Conservation (phyloP, 2,113 vertebrate genomes). For the Turnix velox region DNA sequence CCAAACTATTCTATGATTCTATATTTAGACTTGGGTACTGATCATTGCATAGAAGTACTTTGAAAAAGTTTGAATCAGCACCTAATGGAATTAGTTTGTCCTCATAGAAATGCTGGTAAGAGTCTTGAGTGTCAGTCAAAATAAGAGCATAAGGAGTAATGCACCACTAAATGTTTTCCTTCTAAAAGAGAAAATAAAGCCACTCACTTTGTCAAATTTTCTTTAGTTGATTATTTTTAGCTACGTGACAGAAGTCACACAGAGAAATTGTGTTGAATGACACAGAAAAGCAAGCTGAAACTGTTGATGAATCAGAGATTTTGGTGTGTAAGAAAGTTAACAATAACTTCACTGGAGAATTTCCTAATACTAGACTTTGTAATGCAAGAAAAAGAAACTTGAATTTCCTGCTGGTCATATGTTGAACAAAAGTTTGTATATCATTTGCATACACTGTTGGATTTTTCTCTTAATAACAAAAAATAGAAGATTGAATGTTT, state of each 20-base stretch:
- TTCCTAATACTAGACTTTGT: neutral
- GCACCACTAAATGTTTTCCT: neutral
- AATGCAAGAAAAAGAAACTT: neutral
- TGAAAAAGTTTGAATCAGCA: neutral
- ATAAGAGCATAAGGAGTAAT: neutral
- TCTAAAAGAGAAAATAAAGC: neutral
- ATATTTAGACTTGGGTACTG: neutral
- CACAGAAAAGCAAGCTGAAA: neutral
- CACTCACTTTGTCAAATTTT: neutral
- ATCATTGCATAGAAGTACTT: neutral
- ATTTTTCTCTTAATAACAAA: neutral
- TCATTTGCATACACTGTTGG: neutral
- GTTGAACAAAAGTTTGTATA: neutral
- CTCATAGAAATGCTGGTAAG: neutral
- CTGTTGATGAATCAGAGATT: neutral
- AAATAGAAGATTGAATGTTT: neutral
- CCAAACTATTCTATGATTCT: too few species aligned
- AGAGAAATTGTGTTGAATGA: neutral
- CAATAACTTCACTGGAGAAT: neutral
- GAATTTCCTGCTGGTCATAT: neutral
- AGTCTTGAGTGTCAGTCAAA: neutral
- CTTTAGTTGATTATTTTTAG: neutral
- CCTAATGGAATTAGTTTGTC: neutral
- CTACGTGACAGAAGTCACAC: neutral
- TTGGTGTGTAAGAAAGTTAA: neutral